A percentile compares a stretch with the other conserved stretches of the same genome.
Conservation (phyloP, 2,797 vertebrate genomes). For the Stomatorhinus walkeri region DNA sequence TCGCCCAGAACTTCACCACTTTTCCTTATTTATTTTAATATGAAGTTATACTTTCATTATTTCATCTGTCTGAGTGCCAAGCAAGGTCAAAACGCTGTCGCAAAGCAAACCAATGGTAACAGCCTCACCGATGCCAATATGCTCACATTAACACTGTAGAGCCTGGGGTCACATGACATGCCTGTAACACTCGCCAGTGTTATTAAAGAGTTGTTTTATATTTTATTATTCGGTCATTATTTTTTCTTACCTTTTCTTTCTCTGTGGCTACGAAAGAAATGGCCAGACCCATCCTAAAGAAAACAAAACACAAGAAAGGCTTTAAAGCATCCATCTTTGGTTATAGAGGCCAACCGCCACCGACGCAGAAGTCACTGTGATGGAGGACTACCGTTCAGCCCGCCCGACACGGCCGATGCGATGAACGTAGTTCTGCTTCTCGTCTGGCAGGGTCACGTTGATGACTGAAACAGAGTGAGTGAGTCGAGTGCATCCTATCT, state of each 20-base stretch:
- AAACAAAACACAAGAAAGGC: background rate
- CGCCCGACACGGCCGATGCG: slow-evolving; percentile 93
- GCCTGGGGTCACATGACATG: background rate
- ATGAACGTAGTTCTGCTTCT: slow-evolving; percentile 98
- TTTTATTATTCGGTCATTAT: background rate
- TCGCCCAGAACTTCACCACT: background rate
- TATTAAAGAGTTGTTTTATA: background rate
- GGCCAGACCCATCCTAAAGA: slow-evolving; percentile 88
- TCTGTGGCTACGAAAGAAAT: slow-evolving; percentile 93
- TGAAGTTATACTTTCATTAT: background rate
- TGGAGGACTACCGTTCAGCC: slow-evolving; percentile 75
- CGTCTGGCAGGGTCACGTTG: slow-evolving; percentile 94
- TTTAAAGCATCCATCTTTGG: background rate
- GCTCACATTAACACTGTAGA: background rate
- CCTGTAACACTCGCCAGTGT: background rate
- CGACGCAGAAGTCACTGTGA: background rate
- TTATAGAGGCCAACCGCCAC: background rate
- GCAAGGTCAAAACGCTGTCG: background rate
- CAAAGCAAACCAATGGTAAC: background rate
- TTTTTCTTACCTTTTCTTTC: slow-evolving; percentile 82
- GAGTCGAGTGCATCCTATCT: background rate
- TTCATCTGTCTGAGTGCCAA: background rate
- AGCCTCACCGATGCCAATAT: background rate
- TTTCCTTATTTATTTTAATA: background rate
- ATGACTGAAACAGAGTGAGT: slow-evolving; percentile 63